Percentiles rank a stretch among this genome's conserved stretches.
Evolutionary conservation across 2,113 vertebrate species (phyloP).

Genomic region (Epinephelus cyanopodus): DNA sequence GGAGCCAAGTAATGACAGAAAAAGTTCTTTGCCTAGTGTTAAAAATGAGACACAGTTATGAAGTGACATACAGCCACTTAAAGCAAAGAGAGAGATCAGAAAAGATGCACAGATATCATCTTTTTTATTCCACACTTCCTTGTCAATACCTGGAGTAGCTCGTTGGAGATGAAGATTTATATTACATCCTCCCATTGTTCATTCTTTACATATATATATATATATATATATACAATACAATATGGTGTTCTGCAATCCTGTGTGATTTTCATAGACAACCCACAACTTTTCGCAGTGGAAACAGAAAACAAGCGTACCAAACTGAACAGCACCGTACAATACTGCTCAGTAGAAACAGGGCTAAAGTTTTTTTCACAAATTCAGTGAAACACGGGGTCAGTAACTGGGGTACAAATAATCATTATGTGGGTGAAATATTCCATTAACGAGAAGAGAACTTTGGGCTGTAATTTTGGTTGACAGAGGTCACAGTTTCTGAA

Average conservation of each 20-base stretch:
- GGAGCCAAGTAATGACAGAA: background rate
- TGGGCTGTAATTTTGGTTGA: no score
- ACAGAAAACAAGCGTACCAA: no score
- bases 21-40: background rate
- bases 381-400: no score
- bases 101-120: background rate
- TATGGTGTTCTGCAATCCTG: no score
- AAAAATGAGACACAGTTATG: background rate
- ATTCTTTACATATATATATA: no score
- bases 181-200: background rate
- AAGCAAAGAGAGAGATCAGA: background rate
- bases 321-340: no score
- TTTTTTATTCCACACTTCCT: background rate
- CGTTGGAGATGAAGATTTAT: background rate
- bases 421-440: no score
- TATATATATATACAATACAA: no score
- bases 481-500: background rate
- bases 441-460: background rate
- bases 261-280: background rate
- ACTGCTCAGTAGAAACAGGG: no score
- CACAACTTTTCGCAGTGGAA: no score
- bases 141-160: background rate
- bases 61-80: background rate
- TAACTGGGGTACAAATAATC: no score
- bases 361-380: no score